Conservation (phyloP, 2,888 invertebrate genomes). For the Crepidodera aurea region DNA sequence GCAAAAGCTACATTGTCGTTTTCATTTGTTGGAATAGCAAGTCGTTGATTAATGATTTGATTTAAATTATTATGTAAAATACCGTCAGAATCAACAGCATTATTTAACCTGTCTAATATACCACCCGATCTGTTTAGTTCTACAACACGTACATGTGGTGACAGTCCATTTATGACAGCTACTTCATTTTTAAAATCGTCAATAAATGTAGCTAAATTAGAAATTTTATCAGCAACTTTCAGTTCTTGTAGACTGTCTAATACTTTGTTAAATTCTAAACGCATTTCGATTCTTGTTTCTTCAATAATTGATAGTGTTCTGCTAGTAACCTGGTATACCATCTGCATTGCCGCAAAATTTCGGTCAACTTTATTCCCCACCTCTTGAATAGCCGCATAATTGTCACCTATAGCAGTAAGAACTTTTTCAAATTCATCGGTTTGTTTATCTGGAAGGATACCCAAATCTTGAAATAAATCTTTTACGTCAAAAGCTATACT, state of each 20-base stretch:
- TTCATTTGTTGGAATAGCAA: conserved; percentile 1
- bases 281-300: not conserved
- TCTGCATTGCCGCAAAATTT: not conserved
- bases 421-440: not conserved
- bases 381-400: not conserved
- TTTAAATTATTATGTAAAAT: conserved; percentile 7
- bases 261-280: not conserved
- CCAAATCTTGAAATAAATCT: not conserved
- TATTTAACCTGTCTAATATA: not conserved
- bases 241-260: not conserved
- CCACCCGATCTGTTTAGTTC: not conserved
- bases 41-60: conserved; percentile 6
- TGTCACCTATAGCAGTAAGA: not conserved
- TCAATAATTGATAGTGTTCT: not conserved
- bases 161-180: not conserved
- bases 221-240: not conserved
- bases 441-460: not conserved
- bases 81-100: not conserved
- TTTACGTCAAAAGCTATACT: not conserved
- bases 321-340: not conserved
- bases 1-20: conserved; percentile 4
- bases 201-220: not conserved
- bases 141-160: not conserved
- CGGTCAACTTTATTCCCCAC: not conserved
- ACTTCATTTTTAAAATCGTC: not conserved